These are phyloP conservation scores for Mesoligia furuncula DNA, from an alignment of 2,888 invertebrate genomes.

Conservation along the genomic window DNA sequence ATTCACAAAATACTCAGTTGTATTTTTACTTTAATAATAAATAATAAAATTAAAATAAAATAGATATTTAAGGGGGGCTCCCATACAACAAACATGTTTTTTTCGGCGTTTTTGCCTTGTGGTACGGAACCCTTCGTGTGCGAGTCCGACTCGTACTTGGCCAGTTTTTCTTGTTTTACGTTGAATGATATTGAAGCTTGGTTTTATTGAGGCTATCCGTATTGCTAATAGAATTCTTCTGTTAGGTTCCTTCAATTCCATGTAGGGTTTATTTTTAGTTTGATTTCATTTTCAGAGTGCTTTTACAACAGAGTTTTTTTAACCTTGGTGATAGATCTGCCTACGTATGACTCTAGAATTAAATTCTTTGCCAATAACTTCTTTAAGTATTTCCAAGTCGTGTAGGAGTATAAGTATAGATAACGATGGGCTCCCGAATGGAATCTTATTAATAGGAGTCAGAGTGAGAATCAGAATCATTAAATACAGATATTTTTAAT, in stretches of 20 bases:
- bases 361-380: slow-evolving; percentile 15
- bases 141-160: no score
- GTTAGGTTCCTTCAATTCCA: background rate
- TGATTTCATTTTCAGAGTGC: background rate
- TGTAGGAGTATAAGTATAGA: slow-evolving; percentile 11
- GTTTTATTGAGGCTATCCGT: slow-evolving; percentile 22
- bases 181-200: slow-evolving; percentile 47
- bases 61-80: no score
- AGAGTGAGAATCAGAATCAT: slow-evolving; percentile 1
- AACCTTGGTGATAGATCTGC: background rate
- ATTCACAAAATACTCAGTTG: no score
- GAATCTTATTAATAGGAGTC: slow-evolving; percentile 7
- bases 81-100: no score
- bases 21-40: no score
- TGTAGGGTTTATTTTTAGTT: slow-evolving; percentile 1
- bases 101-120: no score
- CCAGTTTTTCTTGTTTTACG: slow-evolving; percentile 51
- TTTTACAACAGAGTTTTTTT: no score
- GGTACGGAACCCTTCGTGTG: no score
- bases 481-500: background rate
- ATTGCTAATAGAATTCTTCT: slow-evolving; percentile 18
- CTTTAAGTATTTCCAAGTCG: slow-evolving; percentile 13
- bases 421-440: background rate
- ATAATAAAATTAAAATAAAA: no score
- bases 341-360: background rate